Evolutionary conservation across 2,888 invertebrate genomes (phyloP).

Genomic region (Tenodera sinensis): DNA sequence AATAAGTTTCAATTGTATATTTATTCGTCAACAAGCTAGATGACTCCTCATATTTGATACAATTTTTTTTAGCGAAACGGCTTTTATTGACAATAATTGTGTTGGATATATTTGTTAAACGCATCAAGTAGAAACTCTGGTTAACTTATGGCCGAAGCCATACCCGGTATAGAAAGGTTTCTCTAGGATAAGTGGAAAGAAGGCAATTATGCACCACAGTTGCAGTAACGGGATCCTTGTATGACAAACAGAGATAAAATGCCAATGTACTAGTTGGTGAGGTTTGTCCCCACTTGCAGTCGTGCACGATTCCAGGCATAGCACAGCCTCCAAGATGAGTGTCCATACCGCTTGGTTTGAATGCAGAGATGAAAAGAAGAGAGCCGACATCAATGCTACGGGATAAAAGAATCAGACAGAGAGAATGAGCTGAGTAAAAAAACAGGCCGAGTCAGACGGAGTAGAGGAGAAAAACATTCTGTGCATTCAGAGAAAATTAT

Average conservation of each 20-base stretch:
- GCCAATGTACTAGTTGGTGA: not conserved
- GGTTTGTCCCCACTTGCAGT: not conserved
- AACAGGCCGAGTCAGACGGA: not conserved
- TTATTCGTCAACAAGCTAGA: too few species aligned
- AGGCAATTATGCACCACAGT: too few species aligned
- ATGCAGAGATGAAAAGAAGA: conserved; percentile 3
- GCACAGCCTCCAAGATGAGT: not conserved
- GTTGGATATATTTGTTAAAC: too few species aligned
- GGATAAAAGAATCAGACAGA: not conserved
- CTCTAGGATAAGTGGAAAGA: too few species aligned
- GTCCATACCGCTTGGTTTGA: not conserved
- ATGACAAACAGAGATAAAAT: not conserved
- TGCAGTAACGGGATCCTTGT: too few species aligned
- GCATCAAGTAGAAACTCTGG: too few species aligned
- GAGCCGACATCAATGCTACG: conserved; percentile 1
- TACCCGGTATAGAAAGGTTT: too few species aligned
- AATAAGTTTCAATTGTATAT: too few species aligned
- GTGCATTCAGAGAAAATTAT: conserved; percentile 21
- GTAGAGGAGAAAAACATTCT: conserved; percentile 6
- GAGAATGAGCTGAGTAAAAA: not conserved
- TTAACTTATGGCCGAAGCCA: too few species aligned
- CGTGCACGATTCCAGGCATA: not conserved
- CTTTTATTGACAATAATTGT: too few species aligned
- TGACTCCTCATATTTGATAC: too few species aligned
- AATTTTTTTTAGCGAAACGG: too few species aligned